Conservation (phyloP, 2,888 invertebrate genomes). For the Orchestes rusci region DNA sequence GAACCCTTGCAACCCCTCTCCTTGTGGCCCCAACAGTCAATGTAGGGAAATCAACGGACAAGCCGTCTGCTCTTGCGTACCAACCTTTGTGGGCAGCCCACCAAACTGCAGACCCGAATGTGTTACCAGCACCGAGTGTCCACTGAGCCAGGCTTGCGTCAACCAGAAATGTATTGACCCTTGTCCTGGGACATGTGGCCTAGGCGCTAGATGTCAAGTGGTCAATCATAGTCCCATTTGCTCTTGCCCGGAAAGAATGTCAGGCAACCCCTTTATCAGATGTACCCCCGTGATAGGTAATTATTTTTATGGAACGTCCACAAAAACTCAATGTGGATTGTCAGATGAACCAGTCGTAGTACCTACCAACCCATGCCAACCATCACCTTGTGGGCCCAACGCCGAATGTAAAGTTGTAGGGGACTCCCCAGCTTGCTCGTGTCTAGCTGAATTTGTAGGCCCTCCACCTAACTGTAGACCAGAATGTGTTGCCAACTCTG, state of each 20-base stretch:
- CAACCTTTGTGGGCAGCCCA: slow-evolving; percentile 66
- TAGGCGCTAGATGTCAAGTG: slow-evolving; percentile 66
- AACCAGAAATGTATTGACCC: slow-evolving; percentile 77
- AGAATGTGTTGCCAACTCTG: slow-evolving; percentile 71
- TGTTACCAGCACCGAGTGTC: slow-evolving; percentile 66
- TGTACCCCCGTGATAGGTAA: slow-evolving; percentile 46
- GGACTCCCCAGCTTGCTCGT: slow-evolving; percentile 67
- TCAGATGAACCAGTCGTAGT: slow-evolving; percentile 37
- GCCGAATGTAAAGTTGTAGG: slow-evolving; percentile 62
- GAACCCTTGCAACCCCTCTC: slow-evolving; percentile 62
- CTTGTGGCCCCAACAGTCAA: slow-evolving; percentile 75
- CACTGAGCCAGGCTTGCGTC: slow-evolving; percentile 64
- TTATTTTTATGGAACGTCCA: too few species aligned
- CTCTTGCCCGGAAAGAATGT: slow-evolving; percentile 58
- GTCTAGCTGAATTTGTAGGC: slow-evolving; percentile 59
- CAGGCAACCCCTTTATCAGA: slow-evolving; percentile 70
- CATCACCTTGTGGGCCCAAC: slow-evolving; percentile 76
- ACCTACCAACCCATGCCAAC: slow-evolving; percentile 60
- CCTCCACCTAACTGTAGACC: slow-evolving; percentile 71
- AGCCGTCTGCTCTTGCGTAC: slow-evolving; percentile 64
- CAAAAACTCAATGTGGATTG: too few species aligned
- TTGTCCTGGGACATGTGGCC: slow-evolving; percentile 76
- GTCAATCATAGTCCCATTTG: slow-evolving; percentile 77
- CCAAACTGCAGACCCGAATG: slow-evolving; percentile 75
- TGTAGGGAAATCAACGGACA: slow-evolving; percentile 67